phyloP scores from a whole-genome alignment of 1,140 invertebrate species.

The Delia radicum region DNA sequence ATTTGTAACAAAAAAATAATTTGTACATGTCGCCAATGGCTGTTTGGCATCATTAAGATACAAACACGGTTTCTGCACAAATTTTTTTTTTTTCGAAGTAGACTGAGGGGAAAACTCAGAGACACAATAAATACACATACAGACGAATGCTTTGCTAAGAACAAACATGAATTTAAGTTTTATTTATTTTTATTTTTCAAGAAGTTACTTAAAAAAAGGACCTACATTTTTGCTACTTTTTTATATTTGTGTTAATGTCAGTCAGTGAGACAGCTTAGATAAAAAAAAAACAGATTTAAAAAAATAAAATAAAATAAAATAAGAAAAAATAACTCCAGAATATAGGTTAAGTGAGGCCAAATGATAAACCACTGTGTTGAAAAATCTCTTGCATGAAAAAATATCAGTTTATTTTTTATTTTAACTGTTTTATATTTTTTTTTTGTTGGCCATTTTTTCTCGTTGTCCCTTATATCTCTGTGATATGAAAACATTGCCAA shows the following conservation, averaged over 20 bases:
- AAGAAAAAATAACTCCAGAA: background rate
- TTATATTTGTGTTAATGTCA: slow-evolving; percentile 10
- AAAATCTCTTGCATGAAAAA: slow-evolving; percentile 10
- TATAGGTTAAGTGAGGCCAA: slow-evolving; percentile 23
- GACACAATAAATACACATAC: background rate
- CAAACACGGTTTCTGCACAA: slow-evolving; percentile 2
- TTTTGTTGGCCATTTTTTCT: slow-evolving; percentile 15
- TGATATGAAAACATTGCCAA: slow-evolving; percentile 12
- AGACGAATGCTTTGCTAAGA: background rate
- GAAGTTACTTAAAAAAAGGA: background rate
- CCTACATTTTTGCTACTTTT: background rate
- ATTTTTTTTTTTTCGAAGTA: background rate
- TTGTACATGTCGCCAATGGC: slow-evolving; percentile 23
- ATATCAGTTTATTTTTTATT: background rate
- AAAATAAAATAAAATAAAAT: too few relatives aligned
- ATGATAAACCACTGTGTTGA: slow-evolving; percentile 23
- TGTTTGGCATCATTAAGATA: slow-evolving; percentile 24
- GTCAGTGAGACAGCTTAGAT: background rate
- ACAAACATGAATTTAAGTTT: background rate
- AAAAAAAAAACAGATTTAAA: background rate
- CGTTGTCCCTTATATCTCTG: background rate
- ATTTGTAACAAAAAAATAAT: slow-evolving; percentile 24
- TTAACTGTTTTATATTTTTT: background rate
- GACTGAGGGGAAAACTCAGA: background rate
- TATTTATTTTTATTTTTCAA: background rate